Evolutionary conservation across 2,113 vertebrate species (phyloP), one percentile per base, ranked within the genome.

Genomic region (Condylura cristata): DNA sequence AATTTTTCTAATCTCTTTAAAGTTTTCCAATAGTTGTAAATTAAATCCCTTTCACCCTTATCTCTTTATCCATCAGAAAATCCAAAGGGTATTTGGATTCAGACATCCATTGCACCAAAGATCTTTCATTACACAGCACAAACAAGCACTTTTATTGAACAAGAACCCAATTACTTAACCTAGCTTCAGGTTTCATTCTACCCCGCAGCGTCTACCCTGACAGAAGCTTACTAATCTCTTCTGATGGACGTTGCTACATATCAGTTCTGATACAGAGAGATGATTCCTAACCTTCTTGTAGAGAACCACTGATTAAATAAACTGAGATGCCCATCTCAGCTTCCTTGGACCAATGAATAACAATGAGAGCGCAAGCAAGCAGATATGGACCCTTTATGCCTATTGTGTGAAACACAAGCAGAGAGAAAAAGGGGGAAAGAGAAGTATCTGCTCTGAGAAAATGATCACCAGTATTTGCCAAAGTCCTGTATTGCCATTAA

Each of bases 131-230:
- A 98, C 97, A 97, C 94, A 97, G 97, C 97, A 98, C 97, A 98
- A 98, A 98, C 98, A 97, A 98, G 97, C 96, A 98, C 97, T 98
- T 99, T 99, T 99, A 99, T 99, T 99, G 98, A 99, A 99, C 98
- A 99, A 98, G 98, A 99, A 99, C 99, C 98, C 99, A 99, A 99
- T 99, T 99, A 99, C 98, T 99, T 99, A 99, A 99, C 98, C 98
- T 92, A 96, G 97, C 98, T 99, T 98, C 98, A 98, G 98, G 98
- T 99, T 99, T 98, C 98, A 98, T 98, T 98, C 97, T 98, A 97
- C 95, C 96, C 98, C 97, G 97, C 88, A 97, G 98, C 97, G 61
- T 98, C 98, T 97, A 98, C 98, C 98, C 98, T 97, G 97, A 99
- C 98, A 99, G 97, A 96, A 96, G 98, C 98, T 98, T 97, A 90